Evolutionary conservation across 2,797 vertebrate species (phyloP), one percentile per base, ranked within the genome.

Genomic region (Mycteria americana): DNA sequence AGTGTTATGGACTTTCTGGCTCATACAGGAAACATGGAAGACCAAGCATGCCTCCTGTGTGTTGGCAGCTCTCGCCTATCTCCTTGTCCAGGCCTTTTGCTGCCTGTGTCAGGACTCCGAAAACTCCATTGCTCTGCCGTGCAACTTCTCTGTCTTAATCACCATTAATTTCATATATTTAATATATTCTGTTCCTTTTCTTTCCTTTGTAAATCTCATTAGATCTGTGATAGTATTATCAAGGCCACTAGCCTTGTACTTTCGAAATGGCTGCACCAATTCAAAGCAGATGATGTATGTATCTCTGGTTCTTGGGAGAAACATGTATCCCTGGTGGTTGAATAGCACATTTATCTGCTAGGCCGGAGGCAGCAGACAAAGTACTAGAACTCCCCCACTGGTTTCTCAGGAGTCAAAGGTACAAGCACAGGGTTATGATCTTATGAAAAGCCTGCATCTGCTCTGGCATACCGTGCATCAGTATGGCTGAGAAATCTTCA

Each of bases 401-500:
- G 11, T 39, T 85, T 65, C 80, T 79, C 25, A 45, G 77, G 39
- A 89, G 54, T 48, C 92, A 79, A 82, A 94, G 62, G 73, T 78
- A 35, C n/a, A 70, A 80, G 45, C 23, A 75, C 25, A 57, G 54
- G 33, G 6, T 76, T 86, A 43, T 41, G 62, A 28, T 53, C 45
- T 69, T 69, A n/a, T 1, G 15, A 64, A 80, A 68, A 81, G 6
- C 21, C 48, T 86, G 25, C 27, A 35, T 78, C 62, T 81, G 53
- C 8, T 81, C 30, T 84, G 10, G 3, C 1, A 1, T 53, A 56
- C 63, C 1, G 0, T 80, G 64, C 53, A 28, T 75, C 17, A 28
- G 46, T 69, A 54, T 5, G 11, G 45, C 76, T 86, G 50, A 84
- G 69, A 86, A 90, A 50, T 78, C 45, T 78, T 68, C 25, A 23